These are phyloP conservation scores for Balanococcus diminutus DNA, from an alignment of 2,888 invertebrate genomes.

Conservation along the genomic window DNA sequence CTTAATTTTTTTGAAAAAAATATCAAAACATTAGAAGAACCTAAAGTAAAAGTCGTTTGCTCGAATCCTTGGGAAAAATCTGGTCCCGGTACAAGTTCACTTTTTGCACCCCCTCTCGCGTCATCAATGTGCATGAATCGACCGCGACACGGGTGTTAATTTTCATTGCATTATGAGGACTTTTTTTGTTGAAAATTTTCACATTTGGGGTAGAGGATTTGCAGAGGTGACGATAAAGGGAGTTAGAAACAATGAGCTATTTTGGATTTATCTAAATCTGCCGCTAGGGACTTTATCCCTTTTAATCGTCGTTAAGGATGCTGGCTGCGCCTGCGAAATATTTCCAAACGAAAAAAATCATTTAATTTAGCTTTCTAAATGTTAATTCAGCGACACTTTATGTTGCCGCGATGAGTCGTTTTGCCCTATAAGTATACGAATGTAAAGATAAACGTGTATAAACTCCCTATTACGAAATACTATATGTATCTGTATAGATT, in stretches of 20 bases:
- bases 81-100: no score
- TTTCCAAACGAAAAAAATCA: slow-evolving; percentile 10
- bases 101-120: no score
- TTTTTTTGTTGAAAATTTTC: slow-evolving; percentile 2
- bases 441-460: not conserved
- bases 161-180: not conserved
- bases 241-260: not conserved
- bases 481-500: slow-evolving; percentile 11
- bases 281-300: slow-evolving; percentile 4
- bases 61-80: no score
- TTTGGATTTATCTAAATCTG: slow-evolving; percentile 14
- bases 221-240: slow-evolving; percentile 15
- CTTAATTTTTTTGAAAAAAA: no score
- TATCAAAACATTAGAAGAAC: no score
- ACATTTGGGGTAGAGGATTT: no score
- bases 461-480: slow-evolving; percentile 3
- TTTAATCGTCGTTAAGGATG: slow-evolving; percentile 6
- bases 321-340: not conserved
- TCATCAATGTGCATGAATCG: no score
- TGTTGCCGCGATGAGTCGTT: slow-evolving; percentile 5
- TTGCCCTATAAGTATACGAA: slow-evolving; percentile 19
- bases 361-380: slow-evolving; percentile 40
- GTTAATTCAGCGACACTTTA: slow-evolving; percentile 29
- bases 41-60: no score
- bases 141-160: not conserved